Evolutionary conservation across 1,140 invertebrate species (phyloP).

Genomic region (Anoplolepis gracilipes): DNA sequence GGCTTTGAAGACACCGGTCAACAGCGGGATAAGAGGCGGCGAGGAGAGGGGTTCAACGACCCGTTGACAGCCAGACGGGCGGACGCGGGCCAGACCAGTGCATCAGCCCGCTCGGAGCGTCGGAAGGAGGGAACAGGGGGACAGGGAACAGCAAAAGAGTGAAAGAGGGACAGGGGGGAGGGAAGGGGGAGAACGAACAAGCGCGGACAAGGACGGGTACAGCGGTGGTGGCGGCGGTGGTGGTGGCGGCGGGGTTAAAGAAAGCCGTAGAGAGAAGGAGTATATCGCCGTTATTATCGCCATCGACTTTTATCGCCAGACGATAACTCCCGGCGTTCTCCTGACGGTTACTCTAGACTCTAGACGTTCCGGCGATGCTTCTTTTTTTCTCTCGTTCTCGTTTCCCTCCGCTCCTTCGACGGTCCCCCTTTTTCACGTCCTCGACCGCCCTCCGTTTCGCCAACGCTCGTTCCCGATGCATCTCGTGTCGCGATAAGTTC

Average conservation of each 20-base stretch:
- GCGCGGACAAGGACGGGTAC: slow-evolving; percentile 44
- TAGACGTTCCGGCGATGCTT: slow-evolving; percentile 68
- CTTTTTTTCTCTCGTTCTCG: slow-evolving; percentile 67
- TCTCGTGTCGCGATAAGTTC: neutral
- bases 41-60: slow-evolving; percentile 78
- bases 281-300: slow-evolving; percentile 80
- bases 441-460: neutral
- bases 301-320: slow-evolving; percentile 81
- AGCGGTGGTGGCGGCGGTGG: neutral
- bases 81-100: slow-evolving; percentile 79
- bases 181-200: neutral
- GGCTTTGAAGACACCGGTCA: slow-evolving; percentile 77
- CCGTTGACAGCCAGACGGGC: slow-evolving; percentile 80
- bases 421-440: slow-evolving; percentile 10
- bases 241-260: slow-evolving; percentile 27
- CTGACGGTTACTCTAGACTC: slow-evolving; percentile 72
- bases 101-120: slow-evolving; percentile 70
- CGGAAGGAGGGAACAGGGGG: slow-evolving; percentile 22
- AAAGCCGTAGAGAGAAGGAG: slow-evolving; percentile 53
- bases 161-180: neutral
- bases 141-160: neutral
- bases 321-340: slow-evolving; percentile 77
- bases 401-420: slow-evolving; percentile 32
- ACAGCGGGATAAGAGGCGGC: slow-evolving; percentile 65
- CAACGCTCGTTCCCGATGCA: slow-evolving; percentile 17